Conservation (phyloP, 92 coral and sea anemone genomes). For the Epizoanthus ramosus region DNA sequence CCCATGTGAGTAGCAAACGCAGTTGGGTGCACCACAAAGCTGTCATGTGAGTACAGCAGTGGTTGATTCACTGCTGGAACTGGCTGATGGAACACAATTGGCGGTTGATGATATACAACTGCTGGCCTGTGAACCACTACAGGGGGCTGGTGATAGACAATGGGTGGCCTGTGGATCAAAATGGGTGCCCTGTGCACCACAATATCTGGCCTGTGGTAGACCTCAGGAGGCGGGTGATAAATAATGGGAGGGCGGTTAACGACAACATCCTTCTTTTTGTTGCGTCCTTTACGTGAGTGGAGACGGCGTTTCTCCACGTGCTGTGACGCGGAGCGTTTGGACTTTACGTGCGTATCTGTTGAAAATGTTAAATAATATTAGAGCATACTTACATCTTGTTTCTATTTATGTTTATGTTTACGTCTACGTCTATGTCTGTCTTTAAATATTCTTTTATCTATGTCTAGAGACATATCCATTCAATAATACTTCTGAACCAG, state of each 20-base stretch:
- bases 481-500: no score
- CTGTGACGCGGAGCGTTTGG: conserved; percentile 18
- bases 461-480: background rate
- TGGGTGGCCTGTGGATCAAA: conserved; percentile 97
- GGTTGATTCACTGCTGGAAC: conserved; percentile 98
- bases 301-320: conserved; percentile 48
- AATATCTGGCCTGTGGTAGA: conserved; percentile 97
- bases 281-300: conserved; percentile 47
- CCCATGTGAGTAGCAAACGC: conserved; percentile 90
- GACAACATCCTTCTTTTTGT: conserved; percentile 96
- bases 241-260: conserved; percentile 99
- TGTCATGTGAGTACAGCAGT: conserved; percentile 91
- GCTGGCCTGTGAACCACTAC: conserved; percentile 99
- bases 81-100: conserved; percentile 97
- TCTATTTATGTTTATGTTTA: no score
- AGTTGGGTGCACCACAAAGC: conserved; percentile 88
- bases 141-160: conserved; percentile 96
- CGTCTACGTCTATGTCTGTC: no score
- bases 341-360: conserved; percentile 21
- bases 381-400: no score
- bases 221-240: conserved; percentile 99
- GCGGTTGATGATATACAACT: conserved; percentile 98
- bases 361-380: background rate
- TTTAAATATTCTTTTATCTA: background rate
- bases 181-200: conserved; percentile 99